A percentile compares a stretch with the other conserved stretches of the same genome.
These are phyloP conservation scores for Acrocera orbiculus DNA, from an alignment of 2,888 invertebrate genomes.

Conservation along the genomic window DNA sequence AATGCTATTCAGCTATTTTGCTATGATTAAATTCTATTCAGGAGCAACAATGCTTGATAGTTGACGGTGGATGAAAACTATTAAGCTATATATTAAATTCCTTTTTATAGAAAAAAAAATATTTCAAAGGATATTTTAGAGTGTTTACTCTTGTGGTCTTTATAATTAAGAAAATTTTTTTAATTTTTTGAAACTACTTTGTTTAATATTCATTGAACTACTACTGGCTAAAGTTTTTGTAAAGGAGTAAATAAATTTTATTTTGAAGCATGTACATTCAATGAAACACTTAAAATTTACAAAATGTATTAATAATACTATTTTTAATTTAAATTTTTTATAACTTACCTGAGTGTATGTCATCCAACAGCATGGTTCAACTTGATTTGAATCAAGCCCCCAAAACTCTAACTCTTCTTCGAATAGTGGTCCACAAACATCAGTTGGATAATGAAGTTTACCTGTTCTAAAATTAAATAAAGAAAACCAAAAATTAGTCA, in stretches of 20 bases:
- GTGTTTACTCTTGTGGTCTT: no score
- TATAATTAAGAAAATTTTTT: no score
- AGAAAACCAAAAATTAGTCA: background rate
- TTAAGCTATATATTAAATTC: no score
- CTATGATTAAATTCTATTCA: no score
- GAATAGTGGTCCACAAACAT: slow-evolving; percentile 96
- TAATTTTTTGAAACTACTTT: background rate
- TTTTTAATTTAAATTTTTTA: background rate
- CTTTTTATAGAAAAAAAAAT: no score
- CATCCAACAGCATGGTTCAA: slow-evolving; percentile 99
- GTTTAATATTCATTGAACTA: background rate
- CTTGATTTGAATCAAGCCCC: slow-evolving; percentile 98
- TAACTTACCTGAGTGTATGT: slow-evolving; percentile 79
- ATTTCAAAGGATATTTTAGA: no score
- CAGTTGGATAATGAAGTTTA: slow-evolving; percentile 96
- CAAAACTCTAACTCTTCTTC: slow-evolving; percentile 99
- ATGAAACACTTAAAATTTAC: no score
- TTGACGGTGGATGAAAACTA: no score
- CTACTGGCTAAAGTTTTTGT: background rate
- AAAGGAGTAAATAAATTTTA: background rate
- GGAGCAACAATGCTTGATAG: no score
- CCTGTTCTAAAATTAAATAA: slow-evolving; percentile 53
- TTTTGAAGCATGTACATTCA: no score
- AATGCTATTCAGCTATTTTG: no score
- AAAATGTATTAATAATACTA: no score